Conservation (phyloP, 2,113 vertebrate genomes). For the Collichthys lucidus region DNA sequence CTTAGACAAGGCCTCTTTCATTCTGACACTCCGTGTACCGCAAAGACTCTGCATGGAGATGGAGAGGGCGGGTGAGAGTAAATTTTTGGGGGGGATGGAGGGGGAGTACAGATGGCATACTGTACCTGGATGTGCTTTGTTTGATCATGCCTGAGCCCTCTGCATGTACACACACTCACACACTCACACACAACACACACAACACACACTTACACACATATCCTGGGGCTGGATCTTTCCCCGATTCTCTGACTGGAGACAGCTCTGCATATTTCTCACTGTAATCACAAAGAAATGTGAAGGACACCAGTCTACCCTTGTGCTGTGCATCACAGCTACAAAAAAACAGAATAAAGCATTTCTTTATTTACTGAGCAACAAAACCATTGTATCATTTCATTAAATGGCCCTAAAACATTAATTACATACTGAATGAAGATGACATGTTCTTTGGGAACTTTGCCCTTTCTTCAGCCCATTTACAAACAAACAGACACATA, state of each 20-base stretch:
- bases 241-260: conserved; percentile 55
- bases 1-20: conserved; percentile 84
- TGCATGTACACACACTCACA: conserved; percentile 48
- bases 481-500: conserved; percentile 20
- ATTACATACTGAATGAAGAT: conserved; percentile 40
- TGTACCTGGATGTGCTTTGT: conserved; percentile 78
- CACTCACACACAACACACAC: conserved; percentile 8
- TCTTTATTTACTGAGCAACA: conserved; percentile 34
- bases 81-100: conserved; percentile 46
- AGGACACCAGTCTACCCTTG: conserved; percentile 8
- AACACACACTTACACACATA: conserved; percentile 46
- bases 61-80: conserved; percentile 46
- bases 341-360: neutral
- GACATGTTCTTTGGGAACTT: conserved; percentile 35
- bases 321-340: neutral
- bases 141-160: conserved; percentile 76
- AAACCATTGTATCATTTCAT: conserved; percentile 27
- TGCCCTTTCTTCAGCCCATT: conserved; percentile 21
- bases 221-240: conserved; percentile 70
- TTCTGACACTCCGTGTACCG: conserved; percentile 66
- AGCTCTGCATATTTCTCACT: conserved; percentile 75
- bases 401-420: neutral
- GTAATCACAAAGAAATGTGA: conserved; percentile 52
- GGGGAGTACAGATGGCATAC: conserved; percentile 72
- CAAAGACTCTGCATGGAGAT: conserved; percentile 39